Conservation (phyloP, 1,140 invertebrate genomes). For the Melitaea cinxia region DNA sequence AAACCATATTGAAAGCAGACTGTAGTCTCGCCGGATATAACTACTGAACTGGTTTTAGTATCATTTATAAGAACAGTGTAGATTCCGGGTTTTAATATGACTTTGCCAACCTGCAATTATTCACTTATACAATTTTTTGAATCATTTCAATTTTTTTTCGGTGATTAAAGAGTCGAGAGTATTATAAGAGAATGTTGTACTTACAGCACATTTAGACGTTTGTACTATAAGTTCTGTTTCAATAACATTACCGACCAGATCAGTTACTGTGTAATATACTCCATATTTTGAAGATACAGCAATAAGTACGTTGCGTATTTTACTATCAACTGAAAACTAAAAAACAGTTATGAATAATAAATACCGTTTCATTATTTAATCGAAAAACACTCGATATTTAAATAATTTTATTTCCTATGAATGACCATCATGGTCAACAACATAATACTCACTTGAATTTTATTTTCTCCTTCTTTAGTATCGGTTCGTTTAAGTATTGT, state of each 20-base stretch:
- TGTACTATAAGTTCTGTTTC: slow-evolving; percentile 30
- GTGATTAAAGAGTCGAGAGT: no score
- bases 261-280: slow-evolving; percentile 33
- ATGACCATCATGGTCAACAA: no score
- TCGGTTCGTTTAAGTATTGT: slow-evolving; percentile 31
- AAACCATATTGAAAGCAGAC: slow-evolving; percentile 80
- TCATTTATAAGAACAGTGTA: slow-evolving; percentile 29
- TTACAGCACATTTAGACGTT: slow-evolving; percentile 29
- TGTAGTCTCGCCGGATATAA: slow-evolving; percentile 62
- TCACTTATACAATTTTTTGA: not conserved
- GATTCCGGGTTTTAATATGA: slow-evolving; percentile 26
- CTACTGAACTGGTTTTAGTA: not conserved
- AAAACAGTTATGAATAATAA: slow-evolving; percentile 8
- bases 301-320: slow-evolving; percentile 42
- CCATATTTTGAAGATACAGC: slow-evolving; percentile 33
- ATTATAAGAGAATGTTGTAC: slow-evolving; percentile 19
- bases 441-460: slow-evolving; percentile 8
- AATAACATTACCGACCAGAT: slow-evolving; percentile 31
- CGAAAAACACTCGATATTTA: no score
- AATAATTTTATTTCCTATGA: no score
- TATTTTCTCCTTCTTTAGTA: slow-evolving; percentile 27
- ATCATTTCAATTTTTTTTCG: no score
- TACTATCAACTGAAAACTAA: slow-evolving; percentile 48
- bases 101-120: slow-evolving; percentile 33
- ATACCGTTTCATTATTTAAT: no score